A percentile compares a stretch with the other conserved stretches of the same genome.
Conservation (phyloP, 2,888 invertebrate genomes). For the Serrognathus titanus region DNA sequence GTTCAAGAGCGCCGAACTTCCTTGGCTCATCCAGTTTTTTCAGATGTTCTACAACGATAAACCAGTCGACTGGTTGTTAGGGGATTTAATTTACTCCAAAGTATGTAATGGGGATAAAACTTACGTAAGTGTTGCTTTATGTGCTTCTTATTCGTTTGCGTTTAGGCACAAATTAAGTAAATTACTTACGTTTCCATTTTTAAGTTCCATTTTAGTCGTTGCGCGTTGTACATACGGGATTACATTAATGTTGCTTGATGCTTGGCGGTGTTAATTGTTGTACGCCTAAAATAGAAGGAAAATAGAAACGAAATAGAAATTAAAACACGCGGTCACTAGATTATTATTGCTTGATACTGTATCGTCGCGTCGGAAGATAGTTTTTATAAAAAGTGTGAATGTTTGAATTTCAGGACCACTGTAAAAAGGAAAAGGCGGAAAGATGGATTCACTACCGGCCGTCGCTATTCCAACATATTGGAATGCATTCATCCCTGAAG, state of each 20-base stretch:
- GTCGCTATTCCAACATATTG: conserved; percentile 93
- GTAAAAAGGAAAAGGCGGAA: conserved; percentile 70
- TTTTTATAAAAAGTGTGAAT: conserved; percentile 12
- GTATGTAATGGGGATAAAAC: conserved; percentile 82
- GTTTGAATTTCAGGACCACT: conserved; percentile 69
- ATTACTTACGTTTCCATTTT: too few species aligned
- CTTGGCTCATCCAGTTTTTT: conserved; percentile 85
- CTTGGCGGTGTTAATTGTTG: too few species aligned
- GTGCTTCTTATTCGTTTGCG: not conserved
- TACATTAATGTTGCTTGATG: too few species aligned
- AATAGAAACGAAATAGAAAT: too few species aligned
- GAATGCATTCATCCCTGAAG: conserved; percentile 88
- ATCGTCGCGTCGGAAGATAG: not conserved
- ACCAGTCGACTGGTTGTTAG: conserved; percentile 95
- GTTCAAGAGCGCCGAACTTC: conserved; percentile 84
- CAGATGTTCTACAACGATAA: conserved; percentile 94
- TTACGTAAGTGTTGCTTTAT: conserved; percentile 54
- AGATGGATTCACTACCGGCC: conserved; percentile 85
- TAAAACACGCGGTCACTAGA: too few species aligned
- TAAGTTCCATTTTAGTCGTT: too few species aligned
- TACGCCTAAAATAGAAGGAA: not conserved
- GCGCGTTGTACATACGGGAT: too few species aligned
- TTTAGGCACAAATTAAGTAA: too few species aligned
- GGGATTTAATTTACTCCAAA: conserved; percentile 83
- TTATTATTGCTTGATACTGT: not conserved